Percentiles rank a stretch among this genome's conserved stretches.
Evolutionary conservation across 2,888 invertebrate species (phyloP).

Genomic region (Eupithecia insigniata): DNA sequence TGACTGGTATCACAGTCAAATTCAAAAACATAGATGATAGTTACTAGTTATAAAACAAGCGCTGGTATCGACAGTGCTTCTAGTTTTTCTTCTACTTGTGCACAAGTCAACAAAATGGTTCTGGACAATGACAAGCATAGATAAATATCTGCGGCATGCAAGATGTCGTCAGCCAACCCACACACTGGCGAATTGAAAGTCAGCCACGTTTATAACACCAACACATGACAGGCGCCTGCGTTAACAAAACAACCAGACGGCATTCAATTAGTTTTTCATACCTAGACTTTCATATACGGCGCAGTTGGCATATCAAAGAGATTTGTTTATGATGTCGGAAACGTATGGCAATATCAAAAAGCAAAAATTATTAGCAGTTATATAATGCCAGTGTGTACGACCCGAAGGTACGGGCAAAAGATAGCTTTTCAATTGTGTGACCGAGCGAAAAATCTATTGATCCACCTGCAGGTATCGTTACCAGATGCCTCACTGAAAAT

Average conservation of each 20-base stretch:
- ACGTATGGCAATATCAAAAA: not conserved
- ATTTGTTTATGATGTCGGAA: not conserved
- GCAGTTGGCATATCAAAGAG: not conserved
- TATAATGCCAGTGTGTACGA: too few species aligned
- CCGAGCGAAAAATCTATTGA: too few species aligned
- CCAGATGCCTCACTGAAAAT: too few species aligned
- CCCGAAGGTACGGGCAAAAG: too few species aligned
- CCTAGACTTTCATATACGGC: not conserved
- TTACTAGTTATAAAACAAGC: not conserved
- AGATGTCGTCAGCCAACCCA: slow-evolving; percentile 30
- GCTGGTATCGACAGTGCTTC: not conserved
- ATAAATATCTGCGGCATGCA: slow-evolving; percentile 21
- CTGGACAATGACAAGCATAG: slow-evolving; percentile 14
- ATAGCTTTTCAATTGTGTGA: too few species aligned
- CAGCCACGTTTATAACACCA: slow-evolving; percentile 7
- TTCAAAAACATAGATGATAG: not conserved
- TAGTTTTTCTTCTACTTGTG: not conserved
- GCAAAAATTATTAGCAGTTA: not conserved
- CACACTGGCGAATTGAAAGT: slow-evolving; percentile 25
- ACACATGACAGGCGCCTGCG: not conserved
- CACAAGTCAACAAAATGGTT: not conserved
- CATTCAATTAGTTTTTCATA: not conserved
- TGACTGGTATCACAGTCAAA: not conserved
- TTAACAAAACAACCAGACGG: slow-evolving; percentile 10
- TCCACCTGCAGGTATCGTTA: not conserved